Evolutionary conservation across 2,888 invertebrate species (phyloP).

Genomic region (Drosophila nr. medialis): DNA sequence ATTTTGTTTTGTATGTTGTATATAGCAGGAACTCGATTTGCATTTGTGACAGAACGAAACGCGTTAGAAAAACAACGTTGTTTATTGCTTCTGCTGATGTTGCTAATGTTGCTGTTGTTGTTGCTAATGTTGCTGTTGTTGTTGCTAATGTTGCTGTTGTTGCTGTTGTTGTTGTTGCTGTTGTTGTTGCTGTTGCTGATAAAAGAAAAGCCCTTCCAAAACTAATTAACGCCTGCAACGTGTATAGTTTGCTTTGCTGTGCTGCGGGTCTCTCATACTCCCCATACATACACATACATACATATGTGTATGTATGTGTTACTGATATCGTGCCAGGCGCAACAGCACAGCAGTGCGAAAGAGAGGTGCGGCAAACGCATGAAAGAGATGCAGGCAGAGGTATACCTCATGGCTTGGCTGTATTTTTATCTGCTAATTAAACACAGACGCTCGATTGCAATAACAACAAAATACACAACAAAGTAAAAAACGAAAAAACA

Average conservation of each 20-base stretch:
- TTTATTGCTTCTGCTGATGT: conserved; percentile 23
- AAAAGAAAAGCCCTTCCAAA: conserved; percentile 72
- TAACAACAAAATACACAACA: conserved; percentile 30
- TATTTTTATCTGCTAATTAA: conserved; percentile 82
- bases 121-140: conserved; percentile 21
- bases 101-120: conserved; percentile 26
- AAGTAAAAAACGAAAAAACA: conserved; percentile 15
- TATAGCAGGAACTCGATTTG: conserved; percentile 65
- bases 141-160: conserved; percentile 22
- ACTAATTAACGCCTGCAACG: conserved; percentile 79
- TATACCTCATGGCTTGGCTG: conserved; percentile 63
- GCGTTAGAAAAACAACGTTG: conserved; percentile 53
- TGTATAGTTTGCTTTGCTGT: conserved; percentile 42
- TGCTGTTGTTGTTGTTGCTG: conserved; percentile 26
- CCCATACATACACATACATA: background rate
- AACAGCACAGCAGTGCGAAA: conserved; percentile 18
- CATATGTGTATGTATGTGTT: background rate
- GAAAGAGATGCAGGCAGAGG: conserved; percentile 35
- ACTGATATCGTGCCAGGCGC: conserved; percentile 52
- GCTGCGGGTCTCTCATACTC: conserved; percentile 51
- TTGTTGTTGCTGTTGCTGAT: conserved; percentile 60
- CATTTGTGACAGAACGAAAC: conserved; percentile 77
- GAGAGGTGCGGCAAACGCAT: conserved; percentile 20
- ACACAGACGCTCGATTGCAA: conserved; percentile 76
- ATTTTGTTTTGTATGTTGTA: conserved; percentile 1